Evolutionary conservation across 1,140 invertebrate genomes (phyloP).

Genomic region (Andrena cerasifolii): DNA sequence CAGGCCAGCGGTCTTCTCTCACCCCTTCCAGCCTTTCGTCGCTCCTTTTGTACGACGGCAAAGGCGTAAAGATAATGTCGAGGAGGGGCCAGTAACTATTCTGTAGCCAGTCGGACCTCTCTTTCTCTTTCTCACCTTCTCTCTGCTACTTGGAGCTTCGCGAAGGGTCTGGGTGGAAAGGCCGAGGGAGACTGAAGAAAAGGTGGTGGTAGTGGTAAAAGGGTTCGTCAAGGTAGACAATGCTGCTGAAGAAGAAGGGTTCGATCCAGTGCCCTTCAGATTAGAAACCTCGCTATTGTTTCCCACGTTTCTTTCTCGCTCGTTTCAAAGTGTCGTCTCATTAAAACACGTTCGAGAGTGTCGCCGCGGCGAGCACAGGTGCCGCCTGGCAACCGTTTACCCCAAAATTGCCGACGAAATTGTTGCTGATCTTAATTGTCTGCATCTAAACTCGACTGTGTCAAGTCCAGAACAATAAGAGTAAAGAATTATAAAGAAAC

Average conservation of each 20-base stretch:
- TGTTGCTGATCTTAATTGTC: too few relatives aligned
- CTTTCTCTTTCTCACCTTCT: conserved; percentile 11
- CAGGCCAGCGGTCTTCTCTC: conserved; percentile 10
- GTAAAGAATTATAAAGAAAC: too few relatives aligned
- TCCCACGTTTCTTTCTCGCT: conserved; percentile 58
- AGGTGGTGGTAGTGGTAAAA: conserved; percentile 54
- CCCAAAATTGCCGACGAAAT: not conserved
- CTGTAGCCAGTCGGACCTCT: conserved; percentile 36
- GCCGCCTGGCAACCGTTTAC: not conserved
- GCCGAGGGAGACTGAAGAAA: conserved; percentile 55
- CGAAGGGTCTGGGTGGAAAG: conserved; percentile 55
- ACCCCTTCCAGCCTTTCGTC: conserved; percentile 10
- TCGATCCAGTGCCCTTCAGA: conserved; percentile 78
- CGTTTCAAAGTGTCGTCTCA: conserved; percentile 43
- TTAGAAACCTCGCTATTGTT: conserved; percentile 74
- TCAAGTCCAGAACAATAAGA: too few relatives aligned
- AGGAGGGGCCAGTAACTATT: conserved; percentile 59
- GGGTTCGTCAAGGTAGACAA: conserved; percentile 67
- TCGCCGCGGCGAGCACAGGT: conserved; percentile 19
- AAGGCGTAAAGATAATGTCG: conserved; percentile 66
- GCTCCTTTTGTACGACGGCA: conserved; percentile 51
- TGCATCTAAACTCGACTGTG: too few relatives aligned
- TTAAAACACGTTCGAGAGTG: conserved; percentile 44
- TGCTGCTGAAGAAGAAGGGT: conserved; percentile 62
- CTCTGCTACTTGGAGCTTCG: conserved; percentile 33